A percentile compares a stretch with the other conserved stretches of the same genome.
phyloP scores from a whole-genome alignment of 2,888 invertebrate genomes.

The Fragum sueziense region DNA sequence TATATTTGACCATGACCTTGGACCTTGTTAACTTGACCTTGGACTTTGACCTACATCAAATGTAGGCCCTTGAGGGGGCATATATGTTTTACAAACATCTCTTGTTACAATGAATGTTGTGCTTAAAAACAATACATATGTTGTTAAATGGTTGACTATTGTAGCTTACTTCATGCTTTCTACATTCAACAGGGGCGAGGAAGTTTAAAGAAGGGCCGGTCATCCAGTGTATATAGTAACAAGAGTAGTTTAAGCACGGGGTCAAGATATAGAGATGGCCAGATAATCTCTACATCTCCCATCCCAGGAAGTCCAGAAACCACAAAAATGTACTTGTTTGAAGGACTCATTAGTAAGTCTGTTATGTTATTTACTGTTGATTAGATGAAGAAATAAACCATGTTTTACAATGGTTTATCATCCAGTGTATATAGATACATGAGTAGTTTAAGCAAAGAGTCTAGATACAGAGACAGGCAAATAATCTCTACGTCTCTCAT shows the following conservation, averaged over 20 bases:
- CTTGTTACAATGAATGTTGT: too few relatives aligned
- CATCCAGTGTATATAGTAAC: slow-evolving; percentile 95
- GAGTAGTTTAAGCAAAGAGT: slow-evolving; percentile 92
- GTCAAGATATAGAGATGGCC: slow-evolving; percentile 93
- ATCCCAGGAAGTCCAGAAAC: slow-evolving; percentile 94
- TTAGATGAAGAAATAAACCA: too few relatives aligned
- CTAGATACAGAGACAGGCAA: slow-evolving; percentile 93
- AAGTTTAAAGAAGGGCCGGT: slow-evolving; percentile 76
- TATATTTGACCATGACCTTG: too few relatives aligned
- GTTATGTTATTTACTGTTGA: neutral
- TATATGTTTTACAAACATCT: too few relatives aligned
- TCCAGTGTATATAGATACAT: slow-evolving; percentile 96
- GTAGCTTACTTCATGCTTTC: too few relatives aligned
- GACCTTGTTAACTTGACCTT: too few relatives aligned
- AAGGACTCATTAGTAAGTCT: slow-evolving; percentile 86
- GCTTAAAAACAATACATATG: too few relatives aligned
- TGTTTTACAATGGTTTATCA: slow-evolving; percentile 84
- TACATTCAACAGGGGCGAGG: slow-evolving; percentile 47
- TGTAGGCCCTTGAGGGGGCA: too few relatives aligned
- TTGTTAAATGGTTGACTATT: too few relatives aligned
- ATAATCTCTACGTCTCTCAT: slow-evolving; percentile 87
- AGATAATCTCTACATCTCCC: slow-evolving; percentile 87
- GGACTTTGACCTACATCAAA: too few relatives aligned
- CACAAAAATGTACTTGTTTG: slow-evolving; percentile 94
- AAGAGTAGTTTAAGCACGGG: slow-evolving; percentile 94